Base-by-base conservation (phyloP, 2,888 invertebrate species). In the Phaedon cochleariae region DNA sequence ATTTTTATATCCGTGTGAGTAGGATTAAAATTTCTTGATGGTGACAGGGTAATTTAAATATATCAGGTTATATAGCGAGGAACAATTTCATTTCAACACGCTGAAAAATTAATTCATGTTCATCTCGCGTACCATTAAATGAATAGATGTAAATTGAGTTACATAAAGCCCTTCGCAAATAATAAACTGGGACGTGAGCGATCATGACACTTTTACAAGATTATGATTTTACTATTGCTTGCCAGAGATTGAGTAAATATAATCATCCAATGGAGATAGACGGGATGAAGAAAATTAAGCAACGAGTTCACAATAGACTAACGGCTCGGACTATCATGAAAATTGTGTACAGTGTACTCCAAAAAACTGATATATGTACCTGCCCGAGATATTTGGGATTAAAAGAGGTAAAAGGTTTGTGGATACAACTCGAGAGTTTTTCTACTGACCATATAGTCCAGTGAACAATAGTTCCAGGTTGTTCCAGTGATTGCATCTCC, bases 11-110 rank as follows among this genome's bases (percentile, higher is more conserved):
- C 73, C 79, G 75, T 76, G 74, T 79, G 79, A 82, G 81, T 81
- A 80, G 82, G 81, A 82, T 82, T 82, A 82, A 82, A 82, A 81
- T 82, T 80, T 79, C 79, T 79, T 77, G 78, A 79, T 77, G 77
- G 77, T 78, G 81, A 80, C 80, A 80, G 78, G 69, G 71, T 79
- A 78, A 81, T 81, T 80, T 81, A 78, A 80, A 80, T 80, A 79
- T 78, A 81, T 80, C 79, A 76, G 73, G 77, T 79, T 79, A 74
- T 79, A 74, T 75, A 62, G 68, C 59, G 63, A 64, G 66, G 67
- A 64, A 61, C 64, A 67, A 60, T 73, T 65, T 68, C 48, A 59
- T 58, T 65, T 68, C 55, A 34, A 57, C 54, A 46, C 34, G 37
- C 12, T 37, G 51, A 67, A 46, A 68, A 69, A 64, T 65, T 67